Conservation (phyloP, 2,113 vertebrate genomes). For the Falco punctatus region DNA sequence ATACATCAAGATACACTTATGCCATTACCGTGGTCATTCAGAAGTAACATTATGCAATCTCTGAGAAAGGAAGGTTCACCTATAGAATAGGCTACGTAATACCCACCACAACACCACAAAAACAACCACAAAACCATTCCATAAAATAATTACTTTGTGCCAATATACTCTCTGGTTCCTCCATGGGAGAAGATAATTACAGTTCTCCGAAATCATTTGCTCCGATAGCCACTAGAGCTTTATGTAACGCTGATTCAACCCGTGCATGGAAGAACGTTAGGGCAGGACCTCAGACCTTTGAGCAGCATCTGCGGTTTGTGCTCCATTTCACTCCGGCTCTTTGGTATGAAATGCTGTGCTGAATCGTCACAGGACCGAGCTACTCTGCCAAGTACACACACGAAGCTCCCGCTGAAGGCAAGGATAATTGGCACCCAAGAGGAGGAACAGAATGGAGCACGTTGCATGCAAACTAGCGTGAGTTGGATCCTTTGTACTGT, state of each 20-base stretch:
- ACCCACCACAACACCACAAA: neutral
- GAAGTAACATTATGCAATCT: neutral
- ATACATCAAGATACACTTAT: neutral
- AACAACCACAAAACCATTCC: neutral
- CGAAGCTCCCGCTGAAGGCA: constrained; percentile 21
- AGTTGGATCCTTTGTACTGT: neutral
- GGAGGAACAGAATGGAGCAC: neutral
- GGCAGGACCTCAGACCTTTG: neutral
- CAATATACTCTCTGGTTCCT: neutral
- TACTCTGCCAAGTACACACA: constrained; percentile 42
- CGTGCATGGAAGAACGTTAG: rapidly evolving
- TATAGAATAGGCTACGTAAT: neutral
- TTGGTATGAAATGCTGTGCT: neutral
- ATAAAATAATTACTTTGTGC: neutral
- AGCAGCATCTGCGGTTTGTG: neutral
- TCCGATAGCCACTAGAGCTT: neutral
- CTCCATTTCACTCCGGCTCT: neutral
- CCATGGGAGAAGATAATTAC: neutral
- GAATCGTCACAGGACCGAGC: neutral
- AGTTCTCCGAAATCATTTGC: neutral
- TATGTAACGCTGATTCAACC: neutral
- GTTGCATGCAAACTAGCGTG: neutral
- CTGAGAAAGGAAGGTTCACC: neutral
- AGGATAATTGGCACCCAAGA: neutral
- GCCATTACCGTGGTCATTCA: neutral